Evolutionary conservation across 2,888 invertebrate species (phyloP), one percentile per base, ranked within the genome.

Genomic region (Andrena minutula): DNA sequence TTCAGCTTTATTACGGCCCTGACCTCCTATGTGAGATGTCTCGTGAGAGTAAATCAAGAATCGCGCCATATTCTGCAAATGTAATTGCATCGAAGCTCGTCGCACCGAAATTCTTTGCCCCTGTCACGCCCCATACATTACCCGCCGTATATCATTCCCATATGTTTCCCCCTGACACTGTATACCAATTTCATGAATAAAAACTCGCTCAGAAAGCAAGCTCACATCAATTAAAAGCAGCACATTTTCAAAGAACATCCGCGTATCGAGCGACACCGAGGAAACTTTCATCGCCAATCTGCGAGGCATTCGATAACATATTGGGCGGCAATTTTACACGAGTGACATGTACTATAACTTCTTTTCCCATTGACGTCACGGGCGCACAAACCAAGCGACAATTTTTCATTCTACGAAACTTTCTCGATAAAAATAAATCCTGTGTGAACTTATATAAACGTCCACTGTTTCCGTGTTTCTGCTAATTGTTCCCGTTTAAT

Each of bases 1-100:
- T 82, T 82, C 41, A 81, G 82, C 84, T 87, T 84, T 78, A 72
- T 64, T 58, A 73, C 84, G 87, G 74, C 90, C 87, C 86, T 89
- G 90, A 89, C 89, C 89, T 87, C 89, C 30, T 74, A 82, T 23
- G 71, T 60, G 49, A 75, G 60, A 60, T 71, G 79, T 79, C 77
- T 77, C 79, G 72, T 41, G 61, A 66, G 69, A 28, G 51, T 41
- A 41, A 82, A 75, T 77, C 66, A 63, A 65, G 47, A 58, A 65
- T 69, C 65, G 23, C 10, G 63, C 32, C 58, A 70, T 35, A 75
- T 66, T 69, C 23, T 5, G 16, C 35, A 32, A 69, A 66, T 35
- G 10, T 35, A 23, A 47, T 58, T 47, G 10, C 47, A 10, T 12
- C 12, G 26, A 51, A 32, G 20, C 7, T 1, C 10, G 16, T 35